phyloP scores from a whole-genome alignment of 92 coral and sea anemone species.

The Siderastrea siderea region DNA sequence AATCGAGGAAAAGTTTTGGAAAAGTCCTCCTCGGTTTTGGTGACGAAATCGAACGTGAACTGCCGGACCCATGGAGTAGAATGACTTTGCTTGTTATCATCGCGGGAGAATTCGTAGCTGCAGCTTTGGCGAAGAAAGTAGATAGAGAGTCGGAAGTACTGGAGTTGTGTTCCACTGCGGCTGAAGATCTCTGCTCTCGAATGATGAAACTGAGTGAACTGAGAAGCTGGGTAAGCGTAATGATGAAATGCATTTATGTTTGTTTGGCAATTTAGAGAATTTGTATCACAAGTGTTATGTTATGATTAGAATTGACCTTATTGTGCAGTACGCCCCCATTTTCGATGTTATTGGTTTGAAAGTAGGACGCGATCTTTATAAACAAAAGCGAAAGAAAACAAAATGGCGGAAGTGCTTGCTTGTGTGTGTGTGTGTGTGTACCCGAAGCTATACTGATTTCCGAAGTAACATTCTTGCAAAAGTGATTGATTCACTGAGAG shows the following conservation, averaged over 20 bases:
- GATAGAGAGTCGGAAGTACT: background rate
- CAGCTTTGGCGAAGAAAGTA: background rate
- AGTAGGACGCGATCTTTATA: background rate
- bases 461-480: too few species aligned
- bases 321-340: background rate
- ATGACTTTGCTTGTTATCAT: slow-evolving; percentile 19
- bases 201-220: slow-evolving; percentile 10
- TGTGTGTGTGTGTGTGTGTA: too few species aligned
- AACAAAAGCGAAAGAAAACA: background rate
- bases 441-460: too few species aligned
- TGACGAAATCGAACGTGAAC: background rate
- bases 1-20: background rate
- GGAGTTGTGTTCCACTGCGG: background rate
- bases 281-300: too few species aligned
- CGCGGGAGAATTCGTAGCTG: slow-evolving; percentile 19
- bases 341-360: background rate
- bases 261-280: too few species aligned
- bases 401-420: background rate
- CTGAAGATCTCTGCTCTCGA: slow-evolving; percentile 2
- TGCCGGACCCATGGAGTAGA: background rate
- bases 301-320: background rate
- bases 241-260: background rate
- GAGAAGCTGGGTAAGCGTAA: slow-evolving; percentile 27
- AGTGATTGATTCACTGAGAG: too few species aligned
- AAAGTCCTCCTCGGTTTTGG: slow-evolving; percentile 1